Evolutionary conservation across 1,140 invertebrate species (phyloP), one percentile per base, ranked within the genome.

Genomic region (Epicauta chinensis): DNA sequence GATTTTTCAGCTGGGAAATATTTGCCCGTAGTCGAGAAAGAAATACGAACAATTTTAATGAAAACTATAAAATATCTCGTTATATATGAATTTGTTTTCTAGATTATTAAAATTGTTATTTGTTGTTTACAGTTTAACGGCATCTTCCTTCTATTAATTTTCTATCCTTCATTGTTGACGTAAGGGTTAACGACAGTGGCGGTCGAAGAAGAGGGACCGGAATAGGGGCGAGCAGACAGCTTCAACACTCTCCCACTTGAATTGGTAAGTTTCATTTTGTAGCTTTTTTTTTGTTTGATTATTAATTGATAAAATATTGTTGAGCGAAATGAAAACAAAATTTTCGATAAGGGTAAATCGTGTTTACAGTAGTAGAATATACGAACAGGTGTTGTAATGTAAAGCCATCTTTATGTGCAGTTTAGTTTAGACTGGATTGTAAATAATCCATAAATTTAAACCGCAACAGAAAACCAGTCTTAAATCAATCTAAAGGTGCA

Each of bases 11-110:
- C 49, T 36, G 38, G 43, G 36, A 56, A 56, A 56, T 56, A 34
- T 53, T 47, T 52, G 23, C 23, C 4, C n/a, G 37, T 44, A 42
- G 36, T 47, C 43, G 41, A 53, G 52, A 51, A 47, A 52, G 54
- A 56, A 52, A 52, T 31, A 15, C 23, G 44, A 56, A 56, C 54
- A 52, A 52, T 56, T 23, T 45, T 56, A 52, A 56, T 56, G 43
- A 56, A 56, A 52, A 56, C 49, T 52, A 56, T 52, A 56, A 52
- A 56, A 56, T 56, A 56, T 51, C 54, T 48, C 23, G 23, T 23
- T 15, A 42, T 51, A 56, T 51, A 42, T 35, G 47, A 51, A 52
- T 56, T 56, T 52, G 17, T 15, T 12, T 32, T 36, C 37, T 56
- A 52, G 44, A 51, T 51, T 55, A 49, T 55, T 55, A 55, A 55